A percentile compares a stretch with the other conserved stretches of the same genome.
Evolutionary conservation across 2,113 vertebrate species (phyloP).

Genomic region (Periophthalmus modestus): DNA sequence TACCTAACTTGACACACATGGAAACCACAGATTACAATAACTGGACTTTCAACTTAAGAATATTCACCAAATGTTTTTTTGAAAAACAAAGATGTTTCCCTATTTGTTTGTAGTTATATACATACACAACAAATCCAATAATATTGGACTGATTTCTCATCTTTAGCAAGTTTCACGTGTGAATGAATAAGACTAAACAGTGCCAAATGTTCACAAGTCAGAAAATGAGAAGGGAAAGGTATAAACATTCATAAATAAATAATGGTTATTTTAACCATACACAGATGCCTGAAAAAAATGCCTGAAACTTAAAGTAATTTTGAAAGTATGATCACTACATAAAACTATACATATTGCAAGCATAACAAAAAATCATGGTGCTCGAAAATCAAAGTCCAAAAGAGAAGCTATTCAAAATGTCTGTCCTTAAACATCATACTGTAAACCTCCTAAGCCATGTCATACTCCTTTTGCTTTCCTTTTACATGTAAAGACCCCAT

Average conservation of each 20-base stretch:
- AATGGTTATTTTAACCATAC: constrained; percentile 46
- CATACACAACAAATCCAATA: constrained; percentile 17
- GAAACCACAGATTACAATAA: constrained; percentile 57
- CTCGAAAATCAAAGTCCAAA: constrained; percentile 25
- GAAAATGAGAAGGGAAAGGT: constrained; percentile 34
- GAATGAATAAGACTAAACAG: constrained; percentile 49
- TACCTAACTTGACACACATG: constrained; percentile 37
- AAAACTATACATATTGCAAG: constrained; percentile 45
- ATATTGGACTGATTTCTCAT: constrained; percentile 18
- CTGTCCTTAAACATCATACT: constrained; percentile 16
- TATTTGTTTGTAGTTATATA: constrained; percentile 17
- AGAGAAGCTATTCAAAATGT: constrained; percentile 30
- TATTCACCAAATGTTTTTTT: constrained; percentile 11
- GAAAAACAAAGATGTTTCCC: constrained; percentile 27
- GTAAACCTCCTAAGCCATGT: constrained; percentile 22
- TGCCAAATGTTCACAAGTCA: constrained; percentile 42
- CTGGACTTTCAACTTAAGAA: constrained; percentile 34
- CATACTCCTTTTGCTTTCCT: constrained; percentile 36
- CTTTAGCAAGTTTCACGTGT: constrained; percentile 34
- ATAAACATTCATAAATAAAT: constrained; percentile 63
- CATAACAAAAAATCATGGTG: constrained; percentile 34
- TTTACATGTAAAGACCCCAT: constrained; percentile 60
- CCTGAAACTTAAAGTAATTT: constrained; percentile 48
- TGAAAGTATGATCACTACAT: constrained; percentile 41
- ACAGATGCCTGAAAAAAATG: constrained; percentile 46